A percentile compares a stretch with the other conserved stretches of the same genome.
These are phyloP conservation scores for Chrysina gloriosa DNA, from an alignment of 2,888 invertebrate genomes.

Conservation along the genomic window DNA sequence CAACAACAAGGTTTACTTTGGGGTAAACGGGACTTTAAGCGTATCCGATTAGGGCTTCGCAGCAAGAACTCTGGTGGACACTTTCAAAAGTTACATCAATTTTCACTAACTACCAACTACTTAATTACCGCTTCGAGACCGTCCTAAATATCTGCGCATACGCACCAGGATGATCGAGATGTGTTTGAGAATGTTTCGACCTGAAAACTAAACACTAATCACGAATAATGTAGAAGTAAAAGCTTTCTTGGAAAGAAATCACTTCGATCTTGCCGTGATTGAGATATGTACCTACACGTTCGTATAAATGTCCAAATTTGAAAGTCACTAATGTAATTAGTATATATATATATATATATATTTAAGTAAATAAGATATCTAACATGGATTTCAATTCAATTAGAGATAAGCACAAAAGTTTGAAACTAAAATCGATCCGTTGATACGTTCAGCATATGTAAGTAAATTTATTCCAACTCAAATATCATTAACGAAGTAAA, in stretches of 20 bases:
- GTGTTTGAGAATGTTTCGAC: no score
- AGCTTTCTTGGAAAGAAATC: no score
- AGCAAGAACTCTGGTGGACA: constrained; percentile 26
- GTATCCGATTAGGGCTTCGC: constrained; percentile 16
- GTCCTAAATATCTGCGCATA: no score
- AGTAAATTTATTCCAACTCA: constrained; percentile 18
- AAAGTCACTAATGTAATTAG: background rate
- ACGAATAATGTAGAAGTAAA: no score
- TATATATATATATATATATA: background rate
- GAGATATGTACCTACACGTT: no score
- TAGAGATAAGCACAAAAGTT: constrained; percentile 2
- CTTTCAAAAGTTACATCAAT: constrained; percentile 14
- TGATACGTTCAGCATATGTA: background rate
- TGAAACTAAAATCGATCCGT: background rate
- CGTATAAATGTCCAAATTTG: background rate
- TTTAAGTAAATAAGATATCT: background rate
- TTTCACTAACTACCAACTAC: constrained; percentile 16
- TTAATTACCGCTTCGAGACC: constrained; percentile 5
- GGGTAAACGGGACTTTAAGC: constrained; percentile 30
- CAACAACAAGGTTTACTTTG: constrained; percentile 7
- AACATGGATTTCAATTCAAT: constrained; percentile 16
- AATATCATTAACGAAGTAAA: background rate
- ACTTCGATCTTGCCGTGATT: background rate
- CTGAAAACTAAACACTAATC: no score
- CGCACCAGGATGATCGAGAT: no score